Base-by-base conservation (phyloP, 2,797 vertebrate species). In the Halcyon leucocephala region DNA sequence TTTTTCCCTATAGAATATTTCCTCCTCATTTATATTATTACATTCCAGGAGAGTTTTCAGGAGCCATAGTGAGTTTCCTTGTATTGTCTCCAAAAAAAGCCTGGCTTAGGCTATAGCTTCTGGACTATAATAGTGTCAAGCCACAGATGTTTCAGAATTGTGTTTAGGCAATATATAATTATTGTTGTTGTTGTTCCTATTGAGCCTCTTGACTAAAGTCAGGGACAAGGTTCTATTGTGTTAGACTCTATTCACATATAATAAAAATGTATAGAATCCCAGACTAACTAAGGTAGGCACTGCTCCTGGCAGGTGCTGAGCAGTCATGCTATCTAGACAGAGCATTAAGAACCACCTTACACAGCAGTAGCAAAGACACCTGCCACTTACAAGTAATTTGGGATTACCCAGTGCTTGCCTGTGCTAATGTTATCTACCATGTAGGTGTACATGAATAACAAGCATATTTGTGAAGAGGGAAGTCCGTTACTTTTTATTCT, bases 1-100 rank as follows among this genome's bases (percentile, higher is more conserved):
- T 89, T 84, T 94, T 77, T 21, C 90, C 91, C 85, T 37, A 71
- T 83, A 77, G 96, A 96, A 90, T 95, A 94, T 89, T 94, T 94
- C 55, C 48, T 95, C 33, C 55, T 95, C 85, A 90, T 96, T 95
- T 93, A 82, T 91, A 73, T 84, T 95, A 90, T 90, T 89, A 49
- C 90, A 94, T 95, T 95, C 95, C 96, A 90, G 57, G 57, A 94
- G 73, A 77, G 71, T 94, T 96, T 95, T 93, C 85, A 89, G 91
- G 66, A 96, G 55, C 48, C 71, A 31, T 52, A 89, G 77, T 49
- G 55, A 93, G 52, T 94, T 89, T 93, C 60, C 77, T 86, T 86
- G 42, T 62, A 85, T 51, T 66, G 41, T 64, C 57, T 96, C 83
- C 51, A 92, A 91, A 86, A 91, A 79, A 81, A 49, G 4, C 49